Evolutionary conservation across 2,888 invertebrate genomes (phyloP).

Genomic region (Lymantria monacha): DNA sequence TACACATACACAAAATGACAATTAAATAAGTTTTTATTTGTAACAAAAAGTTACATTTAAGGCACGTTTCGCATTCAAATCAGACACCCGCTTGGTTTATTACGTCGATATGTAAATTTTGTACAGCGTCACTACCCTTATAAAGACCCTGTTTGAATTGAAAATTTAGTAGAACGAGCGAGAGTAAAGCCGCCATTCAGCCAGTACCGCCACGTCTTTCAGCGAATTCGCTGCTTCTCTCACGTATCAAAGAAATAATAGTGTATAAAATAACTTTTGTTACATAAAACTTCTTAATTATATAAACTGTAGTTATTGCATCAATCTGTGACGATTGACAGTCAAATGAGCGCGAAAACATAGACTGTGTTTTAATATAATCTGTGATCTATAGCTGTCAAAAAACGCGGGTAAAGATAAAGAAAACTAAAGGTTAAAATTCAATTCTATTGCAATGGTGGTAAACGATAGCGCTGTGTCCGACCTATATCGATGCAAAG

Average conservation of each 20-base stretch:
- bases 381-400: slow-evolving; percentile 33
- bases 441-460: not conserved
- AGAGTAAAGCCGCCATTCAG: slow-evolving; percentile 65
- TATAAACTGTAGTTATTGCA: slow-evolving; percentile 6
- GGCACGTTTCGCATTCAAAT: slow-evolving; percentile 71
- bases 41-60: slow-evolving; percentile 50
- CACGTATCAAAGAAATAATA: slow-evolving; percentile 40
- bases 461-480: not conserved
- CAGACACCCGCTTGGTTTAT: slow-evolving; percentile 75
- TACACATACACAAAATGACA: slow-evolving; percentile 11
- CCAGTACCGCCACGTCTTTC: slow-evolving; percentile 79
- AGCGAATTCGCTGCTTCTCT: slow-evolving; percentile 71
- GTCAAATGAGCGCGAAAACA: slow-evolving; percentile 11
- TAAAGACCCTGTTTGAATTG: slow-evolving; percentile 82
- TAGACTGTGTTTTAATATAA: slow-evolving; percentile 7
- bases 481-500: slow-evolving; percentile 10
- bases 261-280: slow-evolving; percentile 21
- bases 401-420: slow-evolving; percentile 24
- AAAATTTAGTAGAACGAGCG: slow-evolving; percentile 79
- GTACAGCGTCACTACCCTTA: slow-evolving; percentile 81
- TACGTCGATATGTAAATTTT: slow-evolving; percentile 82
- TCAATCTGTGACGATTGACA: slow-evolving; percentile 11
- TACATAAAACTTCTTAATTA: slow-evolving; percentile 6
- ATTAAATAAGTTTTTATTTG: slow-evolving; percentile 25
- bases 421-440: not conserved